Evolutionary conservation across 1,140 invertebrate species (phyloP).

Genomic region (Cyphomyrmex costatus): DNA sequence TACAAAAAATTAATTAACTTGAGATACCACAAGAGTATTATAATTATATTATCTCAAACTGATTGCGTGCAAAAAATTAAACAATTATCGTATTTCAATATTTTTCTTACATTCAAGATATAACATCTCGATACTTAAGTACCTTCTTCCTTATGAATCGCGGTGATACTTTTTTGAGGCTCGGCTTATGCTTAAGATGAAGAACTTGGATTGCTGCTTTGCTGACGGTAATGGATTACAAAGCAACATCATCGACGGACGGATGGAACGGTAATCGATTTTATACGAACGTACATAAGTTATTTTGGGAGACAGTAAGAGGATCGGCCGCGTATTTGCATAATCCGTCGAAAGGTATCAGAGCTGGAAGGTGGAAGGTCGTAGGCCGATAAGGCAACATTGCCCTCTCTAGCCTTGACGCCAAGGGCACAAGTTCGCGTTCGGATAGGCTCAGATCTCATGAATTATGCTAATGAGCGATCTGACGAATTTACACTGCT

Average conservation of each 20-base stretch:
- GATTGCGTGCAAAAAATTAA: not conserved
- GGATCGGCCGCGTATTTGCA: constrained; percentile 65
- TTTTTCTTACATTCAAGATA: not conserved
- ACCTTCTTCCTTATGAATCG: constrained; percentile 28
- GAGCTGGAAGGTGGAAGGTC: constrained; percentile 36
- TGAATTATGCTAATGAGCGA: constrained; percentile 44
- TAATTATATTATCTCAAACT: not conserved
- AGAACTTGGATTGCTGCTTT: constrained; percentile 8
- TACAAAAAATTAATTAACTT: not conserved
- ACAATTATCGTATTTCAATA: not conserved
- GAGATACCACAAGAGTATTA: not conserved
- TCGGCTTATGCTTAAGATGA: constrained; percentile 43
- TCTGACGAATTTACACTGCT: not conserved
- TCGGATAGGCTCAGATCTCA: constrained; percentile 12
- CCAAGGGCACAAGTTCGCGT: not conserved
- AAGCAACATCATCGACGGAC: constrained; percentile 39
- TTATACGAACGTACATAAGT: constrained; percentile 52
- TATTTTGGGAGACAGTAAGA: constrained; percentile 69
- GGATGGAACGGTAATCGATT: constrained; percentile 59
- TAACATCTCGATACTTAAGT: not conserved
- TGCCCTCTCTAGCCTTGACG: not conserved
- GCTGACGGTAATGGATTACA: constrained; percentile 14
- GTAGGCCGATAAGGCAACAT: constrained; percentile 34
- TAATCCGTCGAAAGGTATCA: constrained; percentile 56
- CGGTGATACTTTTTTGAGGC: constrained; percentile 13